A percentile compares a stretch with the other conserved stretches of the same genome.
Evolutionary conservation across 2,797 vertebrate genomes (phyloP).

Genomic region (Scomberomorus guttatus): DNA sequence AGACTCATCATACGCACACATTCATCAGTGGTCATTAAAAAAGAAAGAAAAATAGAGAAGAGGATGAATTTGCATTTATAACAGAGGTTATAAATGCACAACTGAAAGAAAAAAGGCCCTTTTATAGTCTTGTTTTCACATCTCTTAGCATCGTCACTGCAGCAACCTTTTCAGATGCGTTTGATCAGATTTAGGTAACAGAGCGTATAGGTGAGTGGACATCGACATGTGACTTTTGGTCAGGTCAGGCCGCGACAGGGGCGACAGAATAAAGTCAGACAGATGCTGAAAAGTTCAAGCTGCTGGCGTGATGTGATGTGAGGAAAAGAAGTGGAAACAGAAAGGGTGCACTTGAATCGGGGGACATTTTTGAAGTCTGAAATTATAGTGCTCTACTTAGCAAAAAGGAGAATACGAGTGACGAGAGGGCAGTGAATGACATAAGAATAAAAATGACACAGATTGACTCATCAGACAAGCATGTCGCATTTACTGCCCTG

Average conservation of each 20-base stretch:
- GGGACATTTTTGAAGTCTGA: constrained; percentile 34
- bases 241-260: neutral
- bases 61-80: constrained; percentile 17
- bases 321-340: constrained; percentile 20
- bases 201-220: neutral
- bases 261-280: constrained; percentile 37
- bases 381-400: constrained; percentile 36
- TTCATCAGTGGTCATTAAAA: constrained; percentile 31
- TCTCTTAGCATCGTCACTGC: neutral
- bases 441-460: constrained; percentile 58
- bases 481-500: constrained; percentile 35
- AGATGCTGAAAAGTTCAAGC: constrained; percentile 33
- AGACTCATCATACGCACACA: constrained; percentile 31
- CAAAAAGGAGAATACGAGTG: constrained; percentile 21
- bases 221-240: constrained; percentile 31
- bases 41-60: constrained; percentile 22
- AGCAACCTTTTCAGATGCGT: neutral
- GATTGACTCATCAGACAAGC: constrained; percentile 71
- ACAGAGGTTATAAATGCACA: constrained; percentile 3
- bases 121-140: too few species aligned
- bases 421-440: constrained; percentile 40
- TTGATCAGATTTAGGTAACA: constrained; percentile 16
- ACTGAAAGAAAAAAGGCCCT: neutral
- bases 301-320: constrained; percentile 16
- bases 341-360: constrained; percentile 29